A percentile compares a stretch with the other conserved stretches of the same genome.
phyloP scores from a whole-genome alignment of 2,888 invertebrate genomes.

The Ferrisia virgata region DNA sequence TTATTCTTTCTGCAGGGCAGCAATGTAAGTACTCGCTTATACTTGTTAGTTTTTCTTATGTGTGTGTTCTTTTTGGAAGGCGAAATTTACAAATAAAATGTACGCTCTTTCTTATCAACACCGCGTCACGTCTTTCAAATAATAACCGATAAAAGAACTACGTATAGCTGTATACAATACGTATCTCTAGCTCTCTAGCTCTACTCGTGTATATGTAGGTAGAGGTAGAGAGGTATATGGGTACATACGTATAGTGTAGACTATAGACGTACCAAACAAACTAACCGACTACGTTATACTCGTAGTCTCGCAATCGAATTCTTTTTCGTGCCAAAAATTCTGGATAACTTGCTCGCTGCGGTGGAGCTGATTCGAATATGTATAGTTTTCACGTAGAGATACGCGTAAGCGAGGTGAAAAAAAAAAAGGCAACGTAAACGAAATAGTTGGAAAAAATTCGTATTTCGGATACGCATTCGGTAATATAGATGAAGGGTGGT shows the following conservation, averaged over 20 bases:
- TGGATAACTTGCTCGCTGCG: background rate
- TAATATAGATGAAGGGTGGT: no score
- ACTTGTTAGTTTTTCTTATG: background rate
- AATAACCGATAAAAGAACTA: background rate
- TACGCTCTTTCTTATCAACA: background rate
- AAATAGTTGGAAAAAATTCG: background rate
- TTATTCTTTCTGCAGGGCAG: background rate
- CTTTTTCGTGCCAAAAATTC: conserved; percentile 4
- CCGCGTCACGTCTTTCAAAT: background rate
- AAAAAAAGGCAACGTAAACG: background rate
- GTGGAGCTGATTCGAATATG: background rate
- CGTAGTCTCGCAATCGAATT: background rate
- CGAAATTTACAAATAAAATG: background rate
- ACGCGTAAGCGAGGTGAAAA: background rate
- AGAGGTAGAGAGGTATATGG: no score
- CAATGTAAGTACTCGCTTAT: background rate
- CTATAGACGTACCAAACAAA: no score
- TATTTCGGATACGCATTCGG: background rate
- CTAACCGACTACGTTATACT: background rate
- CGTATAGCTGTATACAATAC: background rate
- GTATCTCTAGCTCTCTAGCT: background rate
- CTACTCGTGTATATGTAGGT: no score
- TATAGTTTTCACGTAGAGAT: no score
- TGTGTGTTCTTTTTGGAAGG: background rate
- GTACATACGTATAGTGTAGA: no score